A percentile compares a stretch with the other conserved stretches of the same genome.
These are phyloP conservation scores for Andrena hattorfiana DNA, from an alignment of 2,888 invertebrate species.

Conservation along the genomic window DNA sequence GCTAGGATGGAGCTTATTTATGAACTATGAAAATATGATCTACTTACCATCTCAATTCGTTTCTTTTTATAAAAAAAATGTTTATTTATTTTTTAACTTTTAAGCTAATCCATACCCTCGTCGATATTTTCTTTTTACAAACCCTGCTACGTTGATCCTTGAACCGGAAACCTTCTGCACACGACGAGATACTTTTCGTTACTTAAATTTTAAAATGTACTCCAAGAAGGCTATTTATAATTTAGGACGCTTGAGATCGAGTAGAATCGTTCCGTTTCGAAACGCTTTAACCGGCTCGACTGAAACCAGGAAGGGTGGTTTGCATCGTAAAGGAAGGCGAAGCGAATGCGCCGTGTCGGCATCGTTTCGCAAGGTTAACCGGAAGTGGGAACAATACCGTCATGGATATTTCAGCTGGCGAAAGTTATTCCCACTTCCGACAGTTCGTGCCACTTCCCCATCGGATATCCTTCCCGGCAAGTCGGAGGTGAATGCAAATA, in stretches of 20 bases:
- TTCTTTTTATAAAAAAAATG: no score
- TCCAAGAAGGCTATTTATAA: no score
- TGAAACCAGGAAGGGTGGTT: not conserved
- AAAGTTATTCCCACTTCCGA: conserved; percentile 47
- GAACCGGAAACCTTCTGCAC: no score
- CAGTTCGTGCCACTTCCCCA: conserved; percentile 22
- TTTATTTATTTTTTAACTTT: no score
- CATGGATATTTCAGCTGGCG: not conserved
- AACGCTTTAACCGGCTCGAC: not conserved
- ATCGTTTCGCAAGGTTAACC: conserved; percentile 28
- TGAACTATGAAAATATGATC: no score
- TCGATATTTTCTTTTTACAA: no score
- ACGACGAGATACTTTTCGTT: no score
- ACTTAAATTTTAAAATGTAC: no score
- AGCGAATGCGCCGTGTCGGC: not conserved
- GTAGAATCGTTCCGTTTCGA: not conserved
- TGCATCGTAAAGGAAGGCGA: conserved; percentile 8
- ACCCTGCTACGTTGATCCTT: no score
- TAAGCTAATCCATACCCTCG: no score
- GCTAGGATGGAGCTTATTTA: no score
- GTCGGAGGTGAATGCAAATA: conserved; percentile 54
- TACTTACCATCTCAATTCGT: no score
- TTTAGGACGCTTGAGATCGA: not conserved
- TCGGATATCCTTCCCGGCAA: conserved; percentile 17
- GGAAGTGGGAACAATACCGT: conserved; percentile 31